phyloP scores from a whole-genome alignment of 2,113 vertebrate species.

The Parus major region DNA sequence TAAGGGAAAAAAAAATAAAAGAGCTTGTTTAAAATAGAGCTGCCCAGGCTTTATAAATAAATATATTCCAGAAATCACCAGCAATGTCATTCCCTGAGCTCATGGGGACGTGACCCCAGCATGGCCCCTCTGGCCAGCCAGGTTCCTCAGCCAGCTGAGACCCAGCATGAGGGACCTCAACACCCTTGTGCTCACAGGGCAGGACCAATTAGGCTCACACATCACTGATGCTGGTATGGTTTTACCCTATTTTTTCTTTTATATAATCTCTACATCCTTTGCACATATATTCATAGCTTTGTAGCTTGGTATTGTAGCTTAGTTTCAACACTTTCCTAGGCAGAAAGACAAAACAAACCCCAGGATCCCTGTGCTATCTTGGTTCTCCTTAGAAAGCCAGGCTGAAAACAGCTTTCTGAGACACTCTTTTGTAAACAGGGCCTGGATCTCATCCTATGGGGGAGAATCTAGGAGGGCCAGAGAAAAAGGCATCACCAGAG shows the following conservation, averaged over 20 bases:
- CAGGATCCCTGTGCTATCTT: neutral
- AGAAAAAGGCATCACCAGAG: neutral
- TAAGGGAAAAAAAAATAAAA: neutral
- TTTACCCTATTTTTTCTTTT: neutral
- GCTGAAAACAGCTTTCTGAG: neutral
- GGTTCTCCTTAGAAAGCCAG: neutral
- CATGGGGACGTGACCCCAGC: fast-evolving
- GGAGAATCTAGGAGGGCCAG: neutral
- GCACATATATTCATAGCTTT: neutral
- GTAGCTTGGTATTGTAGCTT: neutral
- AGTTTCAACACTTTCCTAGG: neutral
- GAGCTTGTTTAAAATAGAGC: neutral
- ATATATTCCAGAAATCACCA: neutral
- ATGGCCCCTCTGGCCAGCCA: neutral
- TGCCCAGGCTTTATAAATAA: neutral
- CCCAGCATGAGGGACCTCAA: fast-evolving
- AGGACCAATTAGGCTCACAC: neutral
- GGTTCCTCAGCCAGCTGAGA: neutral
- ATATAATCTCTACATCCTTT: neutral
- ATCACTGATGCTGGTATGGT: neutral
- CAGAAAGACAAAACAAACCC: neutral
- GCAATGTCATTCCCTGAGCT: neutral
- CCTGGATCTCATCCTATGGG: neutral
- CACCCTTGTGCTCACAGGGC: neutral
- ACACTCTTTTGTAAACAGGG: neutral